Base-by-base conservation (phyloP, 2,888 invertebrate genomes). In the Epinotia demarniana region DNA sequence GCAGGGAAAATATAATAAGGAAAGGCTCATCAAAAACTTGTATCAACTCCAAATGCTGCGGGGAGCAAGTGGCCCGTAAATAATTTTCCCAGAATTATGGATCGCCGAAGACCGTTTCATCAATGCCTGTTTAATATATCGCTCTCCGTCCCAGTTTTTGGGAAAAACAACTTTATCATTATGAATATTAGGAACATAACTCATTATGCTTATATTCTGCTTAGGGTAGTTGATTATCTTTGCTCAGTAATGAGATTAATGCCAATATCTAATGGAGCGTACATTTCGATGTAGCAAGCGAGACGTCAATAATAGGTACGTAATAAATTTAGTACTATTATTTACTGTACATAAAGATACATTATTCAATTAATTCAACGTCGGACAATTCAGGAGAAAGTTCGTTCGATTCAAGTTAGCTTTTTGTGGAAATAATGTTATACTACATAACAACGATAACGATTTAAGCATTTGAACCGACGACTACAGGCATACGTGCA, bases 111-210 rank as follows among this genome's bases (percentile, higher is more conserved):
- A 81, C 81, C 81, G 79, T 84, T 89, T 86, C 85, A 89, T 88
- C 88, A 89, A 87, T 87, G 88, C 84, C 85, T 78, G 79, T 78
- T 79, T 84, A 83, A 88, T 86, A 85, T 86, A 89, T 88, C 79
- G 82, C 79, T 78, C 79, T 80, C 81, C 78, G 77, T 80, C 79
- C 82, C 78, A 80, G 81, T 81, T 81, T 79, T 73, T 72, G 62
- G 68, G 73, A 77, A 77, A 80, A 80, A 79, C 79, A 78, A 79
- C 78, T 79, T 78, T 78, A 78, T 77, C 77, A 78, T 78, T 77
- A 67, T 76, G 79, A 78, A 80, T 79, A 73, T 71, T 75, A 53
- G 74, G 76, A 72, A 68, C 75, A 74, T 78, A 79, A 80, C 79
- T 82, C 80, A 82, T 80, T 76, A 80, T 76, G 62, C 77, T 80